Evolutionary conservation across 2,888 invertebrate species (phyloP), one percentile per base, ranked within the genome.

Genomic region (Incurvaria masculella): DNA sequence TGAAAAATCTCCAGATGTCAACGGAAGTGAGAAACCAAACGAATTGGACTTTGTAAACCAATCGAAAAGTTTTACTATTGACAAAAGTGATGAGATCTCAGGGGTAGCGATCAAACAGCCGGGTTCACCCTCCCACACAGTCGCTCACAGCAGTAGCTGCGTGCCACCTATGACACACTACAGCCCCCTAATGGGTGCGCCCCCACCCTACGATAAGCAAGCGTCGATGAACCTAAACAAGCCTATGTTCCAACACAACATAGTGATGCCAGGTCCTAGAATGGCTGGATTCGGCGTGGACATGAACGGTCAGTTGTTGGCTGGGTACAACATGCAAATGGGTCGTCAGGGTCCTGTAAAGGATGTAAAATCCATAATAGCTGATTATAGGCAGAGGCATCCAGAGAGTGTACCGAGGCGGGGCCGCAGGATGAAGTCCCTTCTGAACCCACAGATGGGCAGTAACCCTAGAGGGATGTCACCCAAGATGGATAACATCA

Each of bases 361-460:
- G 50, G 90, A 92, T 63, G 91, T 91, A 0, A 86, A 89, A 62
- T 88, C 89, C 4, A 88, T 91, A 48, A 89, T 90, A 59, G 90
- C 89, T 1, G 91, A 91, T 62, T 89, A 89, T 61, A 81, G 89
- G 54, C 86, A 88, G 53, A 78, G 87, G 54, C 88, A 90, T 67
- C 88, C 89, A 0, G 89, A 91, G 55, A 73, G 84, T 4, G 84
- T 87, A 1, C 89, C 89, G 0, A 69, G 88, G 55, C 80, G 88
- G 56, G 85, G 86, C 4, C 73, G 85, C 21, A 67, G 86, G 44
- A 82, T 85, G 66, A 83, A 84, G 59, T 76, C 80, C 1, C 68
- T 79, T 51, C 52, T 79, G 17, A 79, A 79, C 48, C 76, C 74
- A 0, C 74, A 66, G 51, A 74, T 74, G 64, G 46, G 45, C 1